A percentile compares a stretch with the other conserved stretches of the same genome.
These are phyloP conservation scores for Capitulum mitella DNA, from an alignment of 2,888 invertebrate genomes.

Conservation along the genomic window DNA sequence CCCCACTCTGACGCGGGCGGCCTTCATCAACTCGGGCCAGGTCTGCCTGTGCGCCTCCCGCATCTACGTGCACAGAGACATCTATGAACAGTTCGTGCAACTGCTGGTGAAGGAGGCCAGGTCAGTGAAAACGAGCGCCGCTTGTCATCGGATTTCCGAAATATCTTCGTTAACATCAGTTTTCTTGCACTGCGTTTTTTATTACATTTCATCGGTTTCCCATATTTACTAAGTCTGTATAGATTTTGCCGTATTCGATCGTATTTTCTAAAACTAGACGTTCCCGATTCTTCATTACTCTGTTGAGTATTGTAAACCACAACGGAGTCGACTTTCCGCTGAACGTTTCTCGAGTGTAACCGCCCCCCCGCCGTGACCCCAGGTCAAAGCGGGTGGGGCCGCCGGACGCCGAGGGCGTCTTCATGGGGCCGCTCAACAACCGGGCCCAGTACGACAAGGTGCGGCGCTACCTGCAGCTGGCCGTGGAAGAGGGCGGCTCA, in stretches of 20 bases:
- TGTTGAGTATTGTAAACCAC: too few species aligned
- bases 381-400: conserved; percentile 43
- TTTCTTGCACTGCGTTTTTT: neutral
- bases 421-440: conserved; percentile 41
- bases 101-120: conserved; percentile 42
- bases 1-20: conserved; percentile 45
- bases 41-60: conserved; percentile 52
- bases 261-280: too few species aligned
- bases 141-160: too few species aligned
- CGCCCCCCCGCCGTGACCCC: neutral
- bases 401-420: conserved; percentile 42
- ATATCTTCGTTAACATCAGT: too few species aligned
- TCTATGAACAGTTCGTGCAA: conserved; percentile 46
- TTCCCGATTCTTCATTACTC: too few species aligned
- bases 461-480: conserved; percentile 44
- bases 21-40: conserved; percentile 52
- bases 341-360: too few species aligned
- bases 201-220: too few species aligned
- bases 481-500: conserved; percentile 44
- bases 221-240: too few species aligned
- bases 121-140: too few species aligned
- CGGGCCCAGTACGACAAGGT: conserved; percentile 44
- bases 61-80: conserved; percentile 48
- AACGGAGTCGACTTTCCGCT: too few species aligned
- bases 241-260: too few species aligned